Evolutionary conservation across 2,888 invertebrate genomes (phyloP).

Genomic region (Calameuta filiformis): DNA sequence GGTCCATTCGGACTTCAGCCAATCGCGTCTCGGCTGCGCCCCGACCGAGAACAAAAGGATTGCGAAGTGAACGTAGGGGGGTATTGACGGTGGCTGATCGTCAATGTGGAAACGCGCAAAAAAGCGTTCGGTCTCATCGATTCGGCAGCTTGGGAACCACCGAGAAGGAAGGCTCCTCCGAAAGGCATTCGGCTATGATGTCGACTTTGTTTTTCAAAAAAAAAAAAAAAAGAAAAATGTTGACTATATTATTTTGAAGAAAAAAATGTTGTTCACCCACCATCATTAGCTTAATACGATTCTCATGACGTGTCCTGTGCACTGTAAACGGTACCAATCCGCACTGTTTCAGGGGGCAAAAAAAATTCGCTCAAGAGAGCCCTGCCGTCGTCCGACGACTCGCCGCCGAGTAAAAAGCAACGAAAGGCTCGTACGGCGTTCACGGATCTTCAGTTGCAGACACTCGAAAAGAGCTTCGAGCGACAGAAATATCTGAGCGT

Average conservation of each 20-base stretch:
- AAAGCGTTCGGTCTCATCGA: slow-evolving; percentile 21
- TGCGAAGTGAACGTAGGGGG: slow-evolving; percentile 25
- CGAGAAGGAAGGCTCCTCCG: background rate
- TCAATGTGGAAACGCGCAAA: background rate
- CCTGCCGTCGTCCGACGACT: slow-evolving; percentile 68
- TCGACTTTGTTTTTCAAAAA: background rate
- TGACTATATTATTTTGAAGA: background rate
- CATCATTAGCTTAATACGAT: background rate
- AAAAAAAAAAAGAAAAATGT: background rate
- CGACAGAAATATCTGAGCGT: slow-evolving; percentile 96
- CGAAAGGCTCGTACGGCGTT: slow-evolving; percentile 97
- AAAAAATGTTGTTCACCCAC: too few species aligned
- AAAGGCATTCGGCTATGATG: background rate
- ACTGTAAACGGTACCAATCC: background rate
- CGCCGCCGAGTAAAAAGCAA: slow-evolving; percentile 87
- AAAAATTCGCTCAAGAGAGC: slow-evolving; percentile 84
- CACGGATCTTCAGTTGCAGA: slow-evolving; percentile 97
- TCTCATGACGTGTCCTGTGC: background rate
- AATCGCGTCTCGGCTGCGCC: slow-evolving; percentile 58
- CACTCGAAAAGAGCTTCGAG: slow-evolving; percentile 96
- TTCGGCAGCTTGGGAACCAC: slow-evolving; percentile 10
- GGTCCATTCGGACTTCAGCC: slow-evolving; percentile 57
- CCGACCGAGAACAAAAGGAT: slow-evolving; percentile 58
- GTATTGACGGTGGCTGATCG: slow-evolving; percentile 16
- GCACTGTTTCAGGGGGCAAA: slow-evolving; percentile 77